Base-by-base conservation (phyloP, 2,888 invertebrate genomes). In the Petrolisthes manimaculis region DNA sequence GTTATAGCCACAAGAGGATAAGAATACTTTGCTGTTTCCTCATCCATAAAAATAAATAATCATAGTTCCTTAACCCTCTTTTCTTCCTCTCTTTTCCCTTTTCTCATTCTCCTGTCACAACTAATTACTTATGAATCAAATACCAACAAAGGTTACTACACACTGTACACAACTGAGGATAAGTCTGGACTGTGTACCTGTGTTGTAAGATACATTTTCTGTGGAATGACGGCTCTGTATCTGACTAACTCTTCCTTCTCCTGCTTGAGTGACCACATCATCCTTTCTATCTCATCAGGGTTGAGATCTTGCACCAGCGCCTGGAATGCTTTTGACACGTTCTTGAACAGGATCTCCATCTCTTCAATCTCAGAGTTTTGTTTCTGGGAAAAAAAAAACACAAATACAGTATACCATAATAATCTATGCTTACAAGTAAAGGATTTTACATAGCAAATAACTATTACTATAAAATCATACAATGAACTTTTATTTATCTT, bases 261-360 rank as follows among this genome's bases (percentile, higher is more conserved):
- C 92, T 96, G 96, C 92, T 97, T 97, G 78, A 98, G 94, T 3
- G 96, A 96, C 75, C 95, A 95, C 96, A 98, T 97, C 95, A 97
- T 97, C 90, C 95, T 95, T 92, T 97, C 97, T 0, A 98, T 97
- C 92, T 97, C 97, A 83, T 98, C 97, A 56, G 97, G 95, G 0
- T 97, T 96, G 85, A 98, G 94, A 92, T 98, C 97, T 89, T 97
- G 97, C 85, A 98, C 97, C 3, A 98, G 94, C 12, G 95, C 95
- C 93, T 98, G 98, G 94, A 98, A 98, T 87, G 96, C 96, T 93
- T 97, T 97, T 93, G 98, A 98, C 77, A 97, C 96, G 88, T 95
- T 95, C 93, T 98, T 98, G 93, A 98, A 98, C 3, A 97, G 94
- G 90, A 96, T 96, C 93, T 98, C 98, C 91, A 97, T 96, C 77